phyloP scores from a whole-genome alignment of 2,113 vertebrate species.

The Parus major region DNA sequence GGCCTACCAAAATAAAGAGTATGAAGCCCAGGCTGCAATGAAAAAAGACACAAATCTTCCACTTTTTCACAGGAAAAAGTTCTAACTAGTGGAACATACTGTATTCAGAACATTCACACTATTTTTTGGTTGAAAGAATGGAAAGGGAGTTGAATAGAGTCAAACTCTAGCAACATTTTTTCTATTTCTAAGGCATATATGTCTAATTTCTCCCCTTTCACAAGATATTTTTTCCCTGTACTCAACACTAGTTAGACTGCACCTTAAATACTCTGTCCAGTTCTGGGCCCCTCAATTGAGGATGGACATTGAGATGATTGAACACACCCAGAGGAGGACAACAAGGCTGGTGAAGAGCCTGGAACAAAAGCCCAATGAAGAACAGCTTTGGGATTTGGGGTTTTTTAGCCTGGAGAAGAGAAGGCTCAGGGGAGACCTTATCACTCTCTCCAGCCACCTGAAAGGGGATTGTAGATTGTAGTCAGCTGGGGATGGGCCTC shows the following conservation, averaged over 20 bases:
- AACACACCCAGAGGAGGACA: neutral
- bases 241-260: neutral
- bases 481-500: fast-evolving
- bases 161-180: neutral
- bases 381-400: fast-evolving
- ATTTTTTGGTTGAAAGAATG: neutral
- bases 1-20: neutral
- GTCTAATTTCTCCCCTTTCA: neutral
- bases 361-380: neutral
- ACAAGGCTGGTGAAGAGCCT: neutral
- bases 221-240: neutral
- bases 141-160: neutral
- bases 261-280: neutral
- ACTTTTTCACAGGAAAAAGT: neutral
- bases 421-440: neutral
- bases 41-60: neutral
- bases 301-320: fast-evolving
- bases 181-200: neutral
- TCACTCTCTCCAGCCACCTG: neutral
- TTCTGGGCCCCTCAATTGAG: neutral
- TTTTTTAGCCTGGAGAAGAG: neutral
- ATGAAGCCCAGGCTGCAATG: neutral
- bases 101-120: neutral
- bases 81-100: neutral
- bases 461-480: neutral